Conservation (phyloP, 2,113 vertebrate species). For the Oryctolagus cuniculus region mOryCun1.1 NC_091438.1:66934501-66935000, state of each 20-base stretch:
- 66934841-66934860: background rate
- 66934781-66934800: background rate
- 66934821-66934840: background rate
- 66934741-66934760: background rate
- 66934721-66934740: background rate
- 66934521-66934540: background rate
- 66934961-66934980: background rate
- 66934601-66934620: background rate
- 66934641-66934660: background rate
- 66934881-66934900: background rate
- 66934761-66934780: background rate
- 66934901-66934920: background rate
- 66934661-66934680: background rate
- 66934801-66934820: background rate
- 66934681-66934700: background rate
- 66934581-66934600: background rate
- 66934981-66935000: background rate
- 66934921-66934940: background rate
- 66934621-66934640: background rate
- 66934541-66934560: background rate
- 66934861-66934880: background rate
- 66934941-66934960: background rate
- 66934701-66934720: background rate
- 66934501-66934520: background rate
- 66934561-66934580: background rate